Conservation (phyloP, 2,888 invertebrate species). For the Caenorhabditis sulstoni region DNA sequence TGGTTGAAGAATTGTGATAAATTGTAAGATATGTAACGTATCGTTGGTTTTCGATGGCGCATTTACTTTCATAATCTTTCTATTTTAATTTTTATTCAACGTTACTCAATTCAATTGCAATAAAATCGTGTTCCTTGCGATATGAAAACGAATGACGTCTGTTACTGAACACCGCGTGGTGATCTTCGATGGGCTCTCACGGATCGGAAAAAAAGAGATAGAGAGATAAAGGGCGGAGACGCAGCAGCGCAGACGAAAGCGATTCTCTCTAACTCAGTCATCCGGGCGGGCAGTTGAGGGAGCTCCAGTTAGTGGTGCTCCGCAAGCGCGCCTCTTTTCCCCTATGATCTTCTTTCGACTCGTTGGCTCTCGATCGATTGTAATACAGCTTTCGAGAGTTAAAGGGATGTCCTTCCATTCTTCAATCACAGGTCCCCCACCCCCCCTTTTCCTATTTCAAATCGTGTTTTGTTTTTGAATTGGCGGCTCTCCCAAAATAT, state of each 20-base stretch:
- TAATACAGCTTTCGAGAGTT: constrained; percentile 23
- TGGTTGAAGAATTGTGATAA: constrained; percentile 20
- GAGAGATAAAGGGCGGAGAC: constrained; percentile 1
- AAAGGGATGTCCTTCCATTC: not conserved
- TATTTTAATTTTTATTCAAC: no score
- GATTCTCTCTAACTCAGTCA: constrained; percentile 23
- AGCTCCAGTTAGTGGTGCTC: constrained; percentile 51
- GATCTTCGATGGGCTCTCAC: constrained; percentile 44
- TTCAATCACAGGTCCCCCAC: not conserved
- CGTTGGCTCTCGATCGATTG: constrained; percentile 27
- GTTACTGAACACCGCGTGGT: constrained; percentile 49
- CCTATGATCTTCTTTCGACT: constrained; percentile 51
- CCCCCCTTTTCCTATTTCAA: not conserved
- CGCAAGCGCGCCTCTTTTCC: constrained; percentile 28
- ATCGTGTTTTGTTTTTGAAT: constrained; percentile 18
- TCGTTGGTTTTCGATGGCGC: not conserved
- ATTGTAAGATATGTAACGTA: not conserved
- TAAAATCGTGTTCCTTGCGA: not conserved
- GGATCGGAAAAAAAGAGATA: constrained; percentile 20
- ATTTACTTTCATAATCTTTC: constrained; percentile 1
- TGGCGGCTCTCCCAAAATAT: constrained; percentile 44
- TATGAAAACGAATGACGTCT: constrained; percentile 23
- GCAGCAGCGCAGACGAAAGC: constrained; percentile 1
- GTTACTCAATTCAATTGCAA: no score
- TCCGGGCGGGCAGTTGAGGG: constrained; percentile 13